A percentile compares a stretch with the other conserved stretches of the same genome.
Conservation (phyloP, 2,888 invertebrate species). For the Agrilus cyanescens region DNA sequence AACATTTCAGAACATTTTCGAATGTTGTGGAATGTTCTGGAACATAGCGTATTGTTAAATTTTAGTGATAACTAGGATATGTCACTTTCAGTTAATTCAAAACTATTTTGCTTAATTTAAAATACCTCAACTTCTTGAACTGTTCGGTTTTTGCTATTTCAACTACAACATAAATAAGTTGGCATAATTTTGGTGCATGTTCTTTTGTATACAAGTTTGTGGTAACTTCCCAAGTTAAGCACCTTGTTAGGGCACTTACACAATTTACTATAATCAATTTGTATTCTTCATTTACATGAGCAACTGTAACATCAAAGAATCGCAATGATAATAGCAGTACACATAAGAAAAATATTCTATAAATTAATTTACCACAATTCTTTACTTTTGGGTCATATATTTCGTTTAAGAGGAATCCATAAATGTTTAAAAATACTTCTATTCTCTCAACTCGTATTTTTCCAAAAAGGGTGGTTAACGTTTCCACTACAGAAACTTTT, state of each 20-base stretch:
- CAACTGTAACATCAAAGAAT: conserved; percentile 36
- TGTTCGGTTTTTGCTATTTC: conserved; percentile 56
- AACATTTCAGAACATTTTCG: too few relatives aligned
- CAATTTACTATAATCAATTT: conserved; percentile 47
- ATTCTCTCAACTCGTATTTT: conserved; percentile 38
- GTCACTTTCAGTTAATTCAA: too few relatives aligned
- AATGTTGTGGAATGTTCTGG: too few relatives aligned
- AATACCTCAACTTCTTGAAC: conserved; percentile 49
- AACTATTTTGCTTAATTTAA: conserved; percentile 1
- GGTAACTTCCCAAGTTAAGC: conserved; percentile 40
- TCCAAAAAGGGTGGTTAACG: conserved; percentile 38
- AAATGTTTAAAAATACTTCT: conserved; percentile 44
- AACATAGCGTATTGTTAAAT: too few relatives aligned
- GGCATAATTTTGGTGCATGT: conserved; percentile 48
- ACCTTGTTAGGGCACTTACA: conserved; percentile 39
- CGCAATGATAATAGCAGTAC: conserved; percentile 6
- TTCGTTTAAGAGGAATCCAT: conserved; percentile 40
- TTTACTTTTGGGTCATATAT: conserved; percentile 40
- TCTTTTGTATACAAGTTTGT: conserved; percentile 43
- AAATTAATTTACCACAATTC: not conserved
- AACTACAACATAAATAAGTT: conserved; percentile 51
- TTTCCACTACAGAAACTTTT: conserved; percentile 40
- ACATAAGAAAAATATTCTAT: not conserved
- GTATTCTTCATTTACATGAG: conserved; percentile 48
- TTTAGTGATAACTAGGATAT: too few relatives aligned